Evolutionary conservation across 1,140 invertebrate genomes (phyloP).

Genomic region (Muscidifurax raptorellus): DNA sequence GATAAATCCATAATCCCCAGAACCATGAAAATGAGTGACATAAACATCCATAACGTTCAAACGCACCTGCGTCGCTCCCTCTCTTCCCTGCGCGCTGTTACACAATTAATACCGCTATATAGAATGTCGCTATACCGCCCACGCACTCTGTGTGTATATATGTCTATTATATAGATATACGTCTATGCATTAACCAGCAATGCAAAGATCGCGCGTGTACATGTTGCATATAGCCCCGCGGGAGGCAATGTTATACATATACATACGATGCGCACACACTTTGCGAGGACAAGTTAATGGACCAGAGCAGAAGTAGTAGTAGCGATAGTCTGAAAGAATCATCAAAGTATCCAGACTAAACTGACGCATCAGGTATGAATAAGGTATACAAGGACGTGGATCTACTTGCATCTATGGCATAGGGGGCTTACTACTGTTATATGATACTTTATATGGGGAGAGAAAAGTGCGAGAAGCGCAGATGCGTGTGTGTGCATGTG

Average conservation of each 20-base stretch:
- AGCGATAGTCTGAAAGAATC: conserved; percentile 4
- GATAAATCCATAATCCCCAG: too few relatives aligned
- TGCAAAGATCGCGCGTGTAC: background rate
- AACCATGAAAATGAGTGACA: background rate
- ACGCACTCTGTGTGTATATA: too few relatives aligned
- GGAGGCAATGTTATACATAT: background rate
- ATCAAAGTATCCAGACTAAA: conserved; percentile 22
- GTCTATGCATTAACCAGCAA: background rate
- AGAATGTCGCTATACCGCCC: too few relatives aligned
- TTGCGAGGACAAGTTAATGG: conserved; percentile 3
- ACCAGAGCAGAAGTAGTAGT: background rate
- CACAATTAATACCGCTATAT: too few relatives aligned
- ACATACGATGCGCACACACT: background rate
- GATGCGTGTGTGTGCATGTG: background rate
- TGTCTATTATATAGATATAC: background rate
- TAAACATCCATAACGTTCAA: background rate
- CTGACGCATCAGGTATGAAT: background rate
- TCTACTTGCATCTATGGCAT: background rate
- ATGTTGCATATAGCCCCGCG: background rate
- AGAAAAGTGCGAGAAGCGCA: background rate
- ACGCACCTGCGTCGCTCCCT: too few relatives aligned
- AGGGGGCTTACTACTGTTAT: background rate
- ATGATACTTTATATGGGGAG: background rate
- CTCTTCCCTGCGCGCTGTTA: too few relatives aligned
- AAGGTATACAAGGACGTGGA: background rate